Evolutionary conservation across 2,113 vertebrate species (phyloP), one percentile per base, ranked within the genome.

Genomic region (Crypturellus undulatus): DNA sequence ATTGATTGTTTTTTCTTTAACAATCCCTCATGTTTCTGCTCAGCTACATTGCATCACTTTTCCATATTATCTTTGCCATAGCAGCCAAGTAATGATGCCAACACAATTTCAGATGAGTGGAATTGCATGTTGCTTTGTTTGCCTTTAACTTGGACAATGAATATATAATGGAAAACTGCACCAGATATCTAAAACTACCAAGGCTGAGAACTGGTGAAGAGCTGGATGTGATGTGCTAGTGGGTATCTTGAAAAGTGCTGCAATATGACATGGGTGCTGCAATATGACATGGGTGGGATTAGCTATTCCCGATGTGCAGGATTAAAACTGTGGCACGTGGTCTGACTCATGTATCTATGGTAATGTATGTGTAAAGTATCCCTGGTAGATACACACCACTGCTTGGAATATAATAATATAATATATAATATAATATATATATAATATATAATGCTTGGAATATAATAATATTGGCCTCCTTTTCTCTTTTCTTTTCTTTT

Each of bases 31-130:
- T 56, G 51, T 77, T 58, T 38, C 59, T 40, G 28, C 34, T 70
- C 87, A 40, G 49, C 87, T n/a, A 45, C 54, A 30, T 89, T 89
- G 87, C 54, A 2, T 70, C 60, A 79, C 93, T 94, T 95, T 92
- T 92, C 93, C 71, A 10, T 62, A 43, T 47, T 76, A 87, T 58
- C 63, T 83, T 92, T 96, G 49, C 78, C 43, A 70, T 77, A 79
- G 58, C 79, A 84, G 89, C 70, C 76, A 72, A 84, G 67, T 72
- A 82, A 69, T 32, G 56, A 79, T 68, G 65, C 58, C 86, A 87
- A 36, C 43, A 32, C 34, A 67, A 79, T 84, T 76, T 69, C 59
- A 90, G 45, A 84, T 49, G 87, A 94, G 75, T 82, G 79, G 92
- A 92, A 95, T 68, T 0, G 0, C 79, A 85, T 4, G 1, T 38